Base-by-base conservation (phyloP, 2,888 invertebrate species). In the Athrips mouffetella region DNA sequence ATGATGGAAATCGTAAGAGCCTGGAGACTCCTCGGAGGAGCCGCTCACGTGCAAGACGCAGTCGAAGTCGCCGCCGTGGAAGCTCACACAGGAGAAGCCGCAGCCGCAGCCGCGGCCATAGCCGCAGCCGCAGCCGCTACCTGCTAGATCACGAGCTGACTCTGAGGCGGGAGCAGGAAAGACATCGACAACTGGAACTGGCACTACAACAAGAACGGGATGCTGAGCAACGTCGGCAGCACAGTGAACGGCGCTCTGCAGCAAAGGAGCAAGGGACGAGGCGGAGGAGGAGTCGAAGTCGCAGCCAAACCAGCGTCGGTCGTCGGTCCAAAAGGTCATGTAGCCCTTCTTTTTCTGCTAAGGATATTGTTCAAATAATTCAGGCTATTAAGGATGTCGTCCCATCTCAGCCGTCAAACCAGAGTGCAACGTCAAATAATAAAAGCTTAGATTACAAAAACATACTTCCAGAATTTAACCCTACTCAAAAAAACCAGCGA, bases 381-480 rank as follows among this genome's bases (percentile, higher is more conserved):
- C 13, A 18, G 5, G 5, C 42, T 2, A 8, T 42, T 6, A 42
- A 42, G 11, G 42, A 25, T 15, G 13, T 10, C 18, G 2, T 3
- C 18, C 13, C 42, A 29, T 4, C 42, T 29, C 42, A 42, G 20
- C 42, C 42, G 30, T 29, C 18, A 3, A 11, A 25, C 11, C 10
- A 10, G 2, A 33, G 13, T 11, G 33, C 33, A 2, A 10, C 15
- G 10, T 30, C 42, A 10, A 42, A 42, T 29, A 20, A 20, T 18
- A 30, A n/a, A n/a, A n/a, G n/a, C n/a, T n/a, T 42, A 2, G 42
- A 42, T 18, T 11, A 30, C 20, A 49, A 55, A 39, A 54, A 54
- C 50, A 54, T 58, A 21, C 15, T 57, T 2, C 53, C 55, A 7
- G 40, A 52, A 11, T 55, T 58, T 39, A 47, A 58, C 15, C 55